Evolutionary conservation across 2,888 invertebrate species (phyloP), one percentile per base, ranked within the genome.

Genomic region (Gastrophysa polygoni): DNA sequence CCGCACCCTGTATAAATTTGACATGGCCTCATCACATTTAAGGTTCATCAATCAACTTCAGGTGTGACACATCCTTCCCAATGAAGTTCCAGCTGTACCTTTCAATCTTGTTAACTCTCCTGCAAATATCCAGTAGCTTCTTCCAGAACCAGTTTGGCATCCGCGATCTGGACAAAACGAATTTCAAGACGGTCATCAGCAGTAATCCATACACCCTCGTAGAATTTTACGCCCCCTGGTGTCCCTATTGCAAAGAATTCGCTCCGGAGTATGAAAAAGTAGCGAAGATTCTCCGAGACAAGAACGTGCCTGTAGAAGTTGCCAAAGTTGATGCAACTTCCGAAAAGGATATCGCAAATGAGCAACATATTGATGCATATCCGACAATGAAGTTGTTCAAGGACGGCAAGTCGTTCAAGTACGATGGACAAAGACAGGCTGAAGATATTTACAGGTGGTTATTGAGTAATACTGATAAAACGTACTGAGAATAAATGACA

Each of bases 201-300:
- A 46, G 28, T 8, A 65, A 63, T 10, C 55, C 54, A 2, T 61
- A 63, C 18, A 44, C 67, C 4, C 28, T 68, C n/a, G 67, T 68
- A 11, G 63, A 67, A 52, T 95, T 95, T 77, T 95, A 95, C 81
- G 95, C 94, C 0, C 95, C 95, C 0, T 95, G 95, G 95, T 96
- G 95, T 82, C 93, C 93, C 0, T 94, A 89, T 77, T 96, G 95
- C 79, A 95, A 94, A 78, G 88, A 88, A 58, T 79, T 95, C 74
- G 95, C 95, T 75, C 95, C 95, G 0, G 94, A 95, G 65, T 96
- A 90, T 82, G 87, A 91, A 0, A 85, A 86, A 55, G 94, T 93
- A 1, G 95, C 95, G 2, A 84, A 85, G 2, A 92, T 92, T 75
- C 79, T 90, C 10, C 88, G 88, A 81, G 86, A 87, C 1, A 86